Conservation (phyloP, 2,888 invertebrate species). For the Leptinotarsa rubiginosa region DNA sequence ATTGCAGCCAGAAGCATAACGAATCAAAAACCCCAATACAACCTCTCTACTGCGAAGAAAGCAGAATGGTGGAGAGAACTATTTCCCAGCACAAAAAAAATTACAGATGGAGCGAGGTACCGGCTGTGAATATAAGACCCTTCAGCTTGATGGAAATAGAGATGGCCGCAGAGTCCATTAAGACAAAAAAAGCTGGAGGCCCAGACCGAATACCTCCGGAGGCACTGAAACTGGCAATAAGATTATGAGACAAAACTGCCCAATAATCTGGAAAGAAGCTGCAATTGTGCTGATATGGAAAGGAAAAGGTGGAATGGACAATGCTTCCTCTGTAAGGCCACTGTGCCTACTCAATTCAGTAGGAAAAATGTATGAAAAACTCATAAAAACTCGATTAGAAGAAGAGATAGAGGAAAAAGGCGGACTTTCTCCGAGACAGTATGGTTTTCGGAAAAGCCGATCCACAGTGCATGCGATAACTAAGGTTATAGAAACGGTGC, state of each 20-base stretch:
- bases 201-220: constrained; percentile 31
- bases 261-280: constrained; percentile 16
- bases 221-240: constrained; percentile 20
- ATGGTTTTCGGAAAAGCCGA: constrained; percentile 49
- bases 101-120: background rate
- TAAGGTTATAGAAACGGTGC: constrained; percentile 6
- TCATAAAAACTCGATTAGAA: constrained; percentile 47
- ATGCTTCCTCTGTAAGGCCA: constrained; percentile 37
- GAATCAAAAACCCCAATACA: background rate
- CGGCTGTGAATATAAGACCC: background rate
- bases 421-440: constrained; percentile 34
- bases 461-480: constrained; percentile 35
- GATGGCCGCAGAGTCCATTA: background rate
- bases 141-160: background rate
- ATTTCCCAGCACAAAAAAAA: background rate
- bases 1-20: background rate
- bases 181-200: constrained; percentile 30
- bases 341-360: constrained; percentile 50
- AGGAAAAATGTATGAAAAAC: constrained; percentile 51
- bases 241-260: background rate
- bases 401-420: constrained; percentile 38
- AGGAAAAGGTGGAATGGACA: background rate
- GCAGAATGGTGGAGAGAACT: background rate
- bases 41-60: background rate
- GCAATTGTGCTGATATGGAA: constrained; percentile 17